These are phyloP conservation scores for Isoperla grammatica DNA, from an alignment of 2,888 invertebrate species.

Conservation along the genomic window DNA sequence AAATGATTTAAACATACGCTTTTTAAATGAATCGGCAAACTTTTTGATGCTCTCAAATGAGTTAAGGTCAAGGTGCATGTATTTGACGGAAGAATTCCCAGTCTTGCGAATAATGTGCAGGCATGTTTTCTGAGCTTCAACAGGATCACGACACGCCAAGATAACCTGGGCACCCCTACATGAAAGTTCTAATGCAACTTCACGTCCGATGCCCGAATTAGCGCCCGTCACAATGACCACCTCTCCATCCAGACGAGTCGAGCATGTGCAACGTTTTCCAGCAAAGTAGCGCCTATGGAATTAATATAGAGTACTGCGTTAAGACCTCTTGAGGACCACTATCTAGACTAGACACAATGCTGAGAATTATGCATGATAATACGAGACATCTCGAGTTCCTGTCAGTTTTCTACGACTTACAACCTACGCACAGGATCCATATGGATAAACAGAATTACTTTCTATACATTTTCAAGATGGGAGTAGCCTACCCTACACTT, in stretches of 20 bases:
- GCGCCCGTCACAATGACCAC: conserved; percentile 54
- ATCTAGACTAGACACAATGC: no score
- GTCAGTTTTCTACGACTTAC: no score
- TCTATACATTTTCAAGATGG: no score
- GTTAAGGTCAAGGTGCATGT: conserved; percentile 42
- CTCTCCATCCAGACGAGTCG: conserved; percentile 38
- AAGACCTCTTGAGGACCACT: no score
- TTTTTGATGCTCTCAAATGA: conserved; percentile 41
- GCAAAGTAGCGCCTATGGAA: conserved; percentile 27
- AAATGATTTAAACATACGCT: conserved; percentile 31
- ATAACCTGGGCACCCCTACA: conserved; percentile 49
- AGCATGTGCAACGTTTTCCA: conserved; percentile 34
- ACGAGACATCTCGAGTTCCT: no score
- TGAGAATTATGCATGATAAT: no score
- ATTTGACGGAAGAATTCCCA: conserved; percentile 35
- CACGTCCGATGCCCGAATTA: conserved; percentile 55
- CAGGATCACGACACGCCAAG: conserved; percentile 50
- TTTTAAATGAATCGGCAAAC: conserved; percentile 40
- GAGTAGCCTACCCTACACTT: no score
- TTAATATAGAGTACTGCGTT: no score
- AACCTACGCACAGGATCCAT: no score
- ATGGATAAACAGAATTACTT: no score
- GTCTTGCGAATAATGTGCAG: conserved; percentile 40
- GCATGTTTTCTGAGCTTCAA: conserved; percentile 45
- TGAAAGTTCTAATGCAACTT: conserved; percentile 49